Percentiles rank a stretch among this genome's conserved stretches.
These are phyloP conservation scores for Benitochromis conjunctus DNA, from an alignment of 2,113 vertebrate genomes.

Conservation along the genomic window DNA sequence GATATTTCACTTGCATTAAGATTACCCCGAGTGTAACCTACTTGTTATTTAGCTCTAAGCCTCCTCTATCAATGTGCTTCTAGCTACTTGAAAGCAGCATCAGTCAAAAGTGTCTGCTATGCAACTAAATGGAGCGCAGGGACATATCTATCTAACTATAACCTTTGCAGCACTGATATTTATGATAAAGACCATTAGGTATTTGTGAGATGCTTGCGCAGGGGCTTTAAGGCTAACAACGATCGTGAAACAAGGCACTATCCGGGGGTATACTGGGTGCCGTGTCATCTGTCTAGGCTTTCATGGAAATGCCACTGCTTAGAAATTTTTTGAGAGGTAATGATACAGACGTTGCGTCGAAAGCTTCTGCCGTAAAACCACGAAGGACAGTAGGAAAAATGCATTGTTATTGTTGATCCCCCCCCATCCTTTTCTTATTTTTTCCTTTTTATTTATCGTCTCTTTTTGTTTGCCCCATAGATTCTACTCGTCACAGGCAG, in stretches of 20 bases:
- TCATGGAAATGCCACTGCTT: slow-evolving; percentile 25
- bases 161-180: slow-evolving; percentile 77
- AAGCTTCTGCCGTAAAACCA: slow-evolving; percentile 2
- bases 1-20: slow-evolving; percentile 74
- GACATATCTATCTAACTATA: slow-evolving; percentile 73
- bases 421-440: background rate
- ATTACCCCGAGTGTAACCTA: slow-evolving; percentile 65
- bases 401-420: background rate
- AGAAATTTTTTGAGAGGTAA: slow-evolving; percentile 17
- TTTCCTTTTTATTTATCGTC: background rate
- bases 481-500: slow-evolving; percentile 5
- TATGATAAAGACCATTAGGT: slow-evolving; percentile 75
- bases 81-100: slow-evolving; percentile 45
- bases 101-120: slow-evolving; percentile 56
- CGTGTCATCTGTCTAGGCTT: slow-evolving; percentile 41
- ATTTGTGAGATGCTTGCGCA: slow-evolving; percentile 60
- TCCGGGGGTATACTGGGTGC: slow-evolving; percentile 17
- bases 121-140: slow-evolving; percentile 68
- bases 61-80: slow-evolving; percentile 66
- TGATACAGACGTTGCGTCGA: slow-evolving; percentile 9
- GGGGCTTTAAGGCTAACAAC: slow-evolving; percentile 71
- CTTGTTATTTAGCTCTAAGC: slow-evolving; percentile 70
- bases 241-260: slow-evolving; percentile 42
- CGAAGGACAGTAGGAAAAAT: slow-evolving; percentile 6
- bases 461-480: background rate